Evolutionary conservation across 1,140 invertebrate species (phyloP), one percentile per base, ranked within the genome.

Genomic region (Heliothis subflexa): DNA sequence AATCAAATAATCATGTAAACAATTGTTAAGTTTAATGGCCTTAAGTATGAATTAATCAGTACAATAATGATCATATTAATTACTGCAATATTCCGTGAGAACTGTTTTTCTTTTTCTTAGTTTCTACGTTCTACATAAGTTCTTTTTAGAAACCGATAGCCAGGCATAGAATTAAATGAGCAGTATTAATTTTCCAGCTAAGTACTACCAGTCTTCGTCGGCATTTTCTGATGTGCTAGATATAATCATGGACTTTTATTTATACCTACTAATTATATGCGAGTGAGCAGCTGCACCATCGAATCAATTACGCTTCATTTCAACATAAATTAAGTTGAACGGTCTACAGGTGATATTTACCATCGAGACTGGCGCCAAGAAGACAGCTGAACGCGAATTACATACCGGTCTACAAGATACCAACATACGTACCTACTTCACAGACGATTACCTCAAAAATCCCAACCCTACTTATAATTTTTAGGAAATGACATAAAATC

Each of bases 401-500:
- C 13, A 12, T 50, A 66, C 61, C 62, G 61, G 72, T 77, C 25
- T 33, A 33, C 28, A 28, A 64, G n/a, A 18, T 33, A 33, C 13
- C 25, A 9, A 57, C 49, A 47, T 50, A 40, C 25, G 40, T 49
- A 52, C 50, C 16, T n/a, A n/a, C 54, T 91, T 91, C 87, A 87
- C 87, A 88, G 83, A 85, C 86, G 86, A 92, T 91, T 91, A 87
- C 80, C 72, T 66, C 49, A 16, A 74, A 84, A 85, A 84, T 70
- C 52, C 11, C 55, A 78, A 16, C 47, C 64, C n/a, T 57, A 52
- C 28, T 25, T 66, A 68, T 62, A 50, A 62, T 77, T 68, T 77
- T 68, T 66, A 78, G 78, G 81, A 89, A 91, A 89, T 91, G 89
- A 91, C 89, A 91, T 83, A 84, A 87, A 87, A 88, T 89, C 78